Base-by-base conservation (phyloP, 2,888 invertebrate species). In the Dryobota labecula region DNA sequence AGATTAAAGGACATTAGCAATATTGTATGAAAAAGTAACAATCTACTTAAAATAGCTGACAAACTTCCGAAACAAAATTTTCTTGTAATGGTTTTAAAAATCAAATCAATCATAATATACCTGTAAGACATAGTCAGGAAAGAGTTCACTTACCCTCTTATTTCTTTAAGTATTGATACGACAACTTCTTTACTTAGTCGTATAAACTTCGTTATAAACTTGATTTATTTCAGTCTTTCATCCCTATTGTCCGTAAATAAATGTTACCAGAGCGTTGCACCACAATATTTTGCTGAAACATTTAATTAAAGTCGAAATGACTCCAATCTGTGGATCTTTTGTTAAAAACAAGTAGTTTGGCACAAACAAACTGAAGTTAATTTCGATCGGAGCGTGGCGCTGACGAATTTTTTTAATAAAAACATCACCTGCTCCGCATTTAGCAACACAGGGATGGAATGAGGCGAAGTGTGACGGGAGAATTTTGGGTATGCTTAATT, bases 321-420 rank as follows among this genome's bases (percentile, higher is more conserved):
- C 78, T 84, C 73, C 70, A 82, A 79, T 81, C 78, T 79, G 84
- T 56, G 81, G 85, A 75, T 85, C 80, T 85, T 79, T 85, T 79
- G 78, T 78, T 84, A 73, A 83, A 84, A 85, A 84, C 82, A 85
- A 84, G 79, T 83, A 85, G 86, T 83, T 73, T 57, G 68, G 64
- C 73, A 77, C 82, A 87, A 88, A 89, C 88, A 90, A 89, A 86
- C 86, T 83, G 82, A 91, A 92, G 91, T 92, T 92, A 92, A 92
- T 92, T 92, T 87, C 84, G 87, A 89, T 89, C 88, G 86, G 84
- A 81, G 86, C 80, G 85, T 83, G 81, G 87, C 86, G 86, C 88
- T 87, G 84, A 87, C 86, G 90, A 88, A 91, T 89, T 91, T 90
- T 92, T 92, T 93, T 92, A 93, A 92, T 93, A 92, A 91, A 93